Percentiles rank a stretch among this genome's conserved stretches.
Evolutionary conservation across 1,140 invertebrate genomes (phyloP).

Genomic region (Ditylenchus dipsaci): DNA sequence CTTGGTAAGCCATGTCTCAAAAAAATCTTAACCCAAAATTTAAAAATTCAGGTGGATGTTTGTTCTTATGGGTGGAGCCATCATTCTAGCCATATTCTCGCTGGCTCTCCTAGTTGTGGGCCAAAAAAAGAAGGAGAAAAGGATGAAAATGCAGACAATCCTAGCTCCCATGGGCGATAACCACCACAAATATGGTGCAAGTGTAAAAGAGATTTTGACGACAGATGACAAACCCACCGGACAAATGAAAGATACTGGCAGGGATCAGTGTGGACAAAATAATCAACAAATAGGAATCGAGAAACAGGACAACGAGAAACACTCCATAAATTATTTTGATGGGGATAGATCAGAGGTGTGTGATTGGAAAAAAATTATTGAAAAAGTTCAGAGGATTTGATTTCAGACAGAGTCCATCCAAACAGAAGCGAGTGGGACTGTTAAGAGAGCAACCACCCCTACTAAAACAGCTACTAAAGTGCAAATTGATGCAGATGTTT

Average conservation of each 20-base stretch:
- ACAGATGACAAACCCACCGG: not conserved
- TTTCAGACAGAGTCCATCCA: not conserved
- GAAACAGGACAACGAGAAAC: not conserved
- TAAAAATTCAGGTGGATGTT: slow-evolving; percentile 20
- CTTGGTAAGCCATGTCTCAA: not conserved
- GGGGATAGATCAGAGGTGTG: not conserved
- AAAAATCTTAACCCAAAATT: not conserved
- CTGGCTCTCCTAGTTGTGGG: slow-evolving; percentile 14
- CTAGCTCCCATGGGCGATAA: not conserved
- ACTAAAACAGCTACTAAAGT: slow-evolving; percentile 5
- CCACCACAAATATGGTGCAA: not conserved
- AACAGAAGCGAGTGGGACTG: not conserved
- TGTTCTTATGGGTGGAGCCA: slow-evolving; percentile 15
- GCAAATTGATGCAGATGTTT: slow-evolving; percentile 6
- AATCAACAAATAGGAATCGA: not conserved
- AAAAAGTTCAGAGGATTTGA: not conserved
- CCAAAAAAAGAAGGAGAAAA: slow-evolving; percentile 13
- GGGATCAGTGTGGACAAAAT: not conserved
- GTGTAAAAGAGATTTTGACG: not conserved
- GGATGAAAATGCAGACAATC: slow-evolving; percentile 3
- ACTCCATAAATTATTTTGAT: not conserved
- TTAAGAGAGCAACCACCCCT: slow-evolving; percentile 5
- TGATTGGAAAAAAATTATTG: not conserved
- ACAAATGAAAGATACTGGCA: not conserved
- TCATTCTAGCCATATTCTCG: slow-evolving; percentile 15